phyloP scores from a whole-genome alignment of 2,888 invertebrate genomes.

The Lycaena phlaeas region DNA sequence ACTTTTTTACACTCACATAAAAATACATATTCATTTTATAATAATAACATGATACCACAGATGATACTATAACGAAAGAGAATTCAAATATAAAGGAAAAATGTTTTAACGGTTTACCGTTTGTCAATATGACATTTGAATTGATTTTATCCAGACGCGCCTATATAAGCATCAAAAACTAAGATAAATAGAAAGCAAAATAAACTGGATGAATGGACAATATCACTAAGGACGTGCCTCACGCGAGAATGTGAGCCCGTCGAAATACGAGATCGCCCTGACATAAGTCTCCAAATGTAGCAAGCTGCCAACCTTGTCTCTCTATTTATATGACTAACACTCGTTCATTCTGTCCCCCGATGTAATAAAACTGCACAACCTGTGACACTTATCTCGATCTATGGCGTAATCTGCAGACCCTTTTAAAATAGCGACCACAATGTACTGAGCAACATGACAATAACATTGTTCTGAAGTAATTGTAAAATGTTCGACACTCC shows the following conservation, averaged over 20 bases:
- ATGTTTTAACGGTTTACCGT: too few species aligned
- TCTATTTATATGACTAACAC: constrained; percentile 49
- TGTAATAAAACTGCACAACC: constrained; percentile 30
- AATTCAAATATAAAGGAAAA: too few species aligned
- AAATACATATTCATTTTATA: too few species aligned
- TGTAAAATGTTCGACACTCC: too few species aligned
- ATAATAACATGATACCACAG: too few species aligned
- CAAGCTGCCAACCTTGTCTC: constrained; percentile 59
- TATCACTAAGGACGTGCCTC: constrained; percentile 32
- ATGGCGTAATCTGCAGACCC: constrained; percentile 20
- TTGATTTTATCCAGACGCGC: too few species aligned
- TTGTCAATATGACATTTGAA: too few species aligned
- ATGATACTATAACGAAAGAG: too few species aligned
- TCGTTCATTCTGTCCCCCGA: constrained; percentile 28
- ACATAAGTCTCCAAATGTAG: constrained; percentile 67
- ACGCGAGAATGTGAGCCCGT: constrained; percentile 26
- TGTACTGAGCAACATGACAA: too few species aligned
- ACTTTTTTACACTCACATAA: too few species aligned
- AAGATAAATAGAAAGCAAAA: constrained; percentile 25
- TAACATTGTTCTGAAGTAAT: too few species aligned
- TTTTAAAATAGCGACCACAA: constrained; percentile 3
- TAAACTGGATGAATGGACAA: constrained; percentile 40
- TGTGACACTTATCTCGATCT: constrained; percentile 30
- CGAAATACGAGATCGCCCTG: constrained; percentile 54
- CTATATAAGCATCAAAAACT: too few species aligned